Evolutionary conservation across 2,888 invertebrate genomes (phyloP).

Genomic region (Malthinus seriepunctatus): DNA sequence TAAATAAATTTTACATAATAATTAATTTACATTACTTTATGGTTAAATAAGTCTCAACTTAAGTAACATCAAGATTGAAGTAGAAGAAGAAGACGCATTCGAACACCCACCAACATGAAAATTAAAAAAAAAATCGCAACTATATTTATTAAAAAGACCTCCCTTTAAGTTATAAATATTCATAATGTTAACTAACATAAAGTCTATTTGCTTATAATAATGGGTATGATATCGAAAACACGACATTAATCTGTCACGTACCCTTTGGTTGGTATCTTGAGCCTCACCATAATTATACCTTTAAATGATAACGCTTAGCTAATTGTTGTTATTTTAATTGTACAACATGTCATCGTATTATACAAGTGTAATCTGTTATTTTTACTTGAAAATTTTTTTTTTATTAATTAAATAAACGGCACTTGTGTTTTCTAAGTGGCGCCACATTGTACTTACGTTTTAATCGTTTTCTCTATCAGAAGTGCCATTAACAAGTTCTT

Average conservation of each 20-base stretch:
- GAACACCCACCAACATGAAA: slow-evolving; percentile 21
- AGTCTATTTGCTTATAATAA: slow-evolving; percentile 27
- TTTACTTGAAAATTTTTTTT: neutral
- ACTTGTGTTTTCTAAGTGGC: neutral
- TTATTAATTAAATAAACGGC: slow-evolving; percentile 1
- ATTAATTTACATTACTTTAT: slow-evolving; percentile 16
- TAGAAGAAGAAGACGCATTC: slow-evolving; percentile 5
- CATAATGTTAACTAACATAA: slow-evolving; percentile 17
- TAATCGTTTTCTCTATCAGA: slow-evolving; percentile 1
- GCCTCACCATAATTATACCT: slow-evolving; percentile 25
- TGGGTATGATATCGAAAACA: slow-evolving; percentile 31
- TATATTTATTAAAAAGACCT: slow-evolving; percentile 20
- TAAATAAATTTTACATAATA: slow-evolving; percentile 6
- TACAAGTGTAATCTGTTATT: too few relatives aligned
- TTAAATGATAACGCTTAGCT: slow-evolving; percentile 20
- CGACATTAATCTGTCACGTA: slow-evolving; percentile 28
- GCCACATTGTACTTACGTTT: slow-evolving; percentile 2
- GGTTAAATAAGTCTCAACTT: slow-evolving; percentile 5
- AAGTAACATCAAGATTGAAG: slow-evolving; percentile 4
- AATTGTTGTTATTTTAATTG: slow-evolving; percentile 17
- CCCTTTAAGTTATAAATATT: slow-evolving; percentile 35
- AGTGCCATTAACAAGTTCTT: slow-evolving; percentile 6
- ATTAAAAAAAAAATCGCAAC: slow-evolving; percentile 13
- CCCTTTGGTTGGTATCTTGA: slow-evolving; percentile 23
- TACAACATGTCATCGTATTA: slow-evolving; percentile 7